These are phyloP conservation scores for Hymenopus coronatus DNA, from an alignment of 2,888 invertebrate genomes.

Conservation along the genomic window DNA sequence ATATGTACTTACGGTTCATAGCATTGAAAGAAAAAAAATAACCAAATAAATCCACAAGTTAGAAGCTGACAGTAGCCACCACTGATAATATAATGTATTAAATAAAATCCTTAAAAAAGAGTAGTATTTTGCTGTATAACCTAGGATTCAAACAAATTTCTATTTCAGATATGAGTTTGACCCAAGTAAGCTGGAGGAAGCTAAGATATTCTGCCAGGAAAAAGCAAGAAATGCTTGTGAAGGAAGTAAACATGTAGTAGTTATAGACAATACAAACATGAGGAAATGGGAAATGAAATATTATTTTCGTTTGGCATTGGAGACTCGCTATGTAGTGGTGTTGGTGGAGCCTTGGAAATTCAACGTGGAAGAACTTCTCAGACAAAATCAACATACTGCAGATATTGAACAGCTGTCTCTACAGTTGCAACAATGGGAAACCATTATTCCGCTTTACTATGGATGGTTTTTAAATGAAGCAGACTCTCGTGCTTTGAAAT, in stretches of 20 bases:
- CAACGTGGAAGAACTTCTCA: conserved; percentile 40
- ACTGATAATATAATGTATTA: too few species aligned
- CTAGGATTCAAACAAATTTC: too few species aligned
- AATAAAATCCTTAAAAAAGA: too few species aligned
- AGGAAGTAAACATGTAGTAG: conserved; percentile 38
- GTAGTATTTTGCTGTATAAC: too few species aligned
- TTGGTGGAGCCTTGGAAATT: conserved; percentile 44
- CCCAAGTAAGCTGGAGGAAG: conserved; percentile 38
- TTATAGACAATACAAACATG: conserved; percentile 46
- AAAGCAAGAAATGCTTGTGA: conserved; percentile 40
- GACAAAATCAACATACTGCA: conserved; percentile 30
- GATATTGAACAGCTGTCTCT: conserved; percentile 20
- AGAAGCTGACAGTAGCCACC: too few species aligned
- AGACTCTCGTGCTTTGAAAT: conserved; percentile 33
- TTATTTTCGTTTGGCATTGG: conserved; percentile 41
- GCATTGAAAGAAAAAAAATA: too few species aligned
- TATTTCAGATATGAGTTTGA: conserved; percentile 40
- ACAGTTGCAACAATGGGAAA: conserved; percentile 29
- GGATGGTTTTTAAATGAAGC: conserved; percentile 36
- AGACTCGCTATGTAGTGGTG: conserved; percentile 41
- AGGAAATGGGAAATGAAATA: conserved; percentile 43
- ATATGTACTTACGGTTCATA: too few species aligned
- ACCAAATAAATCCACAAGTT: too few species aligned
- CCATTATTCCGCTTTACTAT: conserved; percentile 34
- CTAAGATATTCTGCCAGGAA: conserved; percentile 42